Evolutionary conservation across 2,888 invertebrate genomes (phyloP).

Genomic region (Cryptophagus acutangulus): DNA sequence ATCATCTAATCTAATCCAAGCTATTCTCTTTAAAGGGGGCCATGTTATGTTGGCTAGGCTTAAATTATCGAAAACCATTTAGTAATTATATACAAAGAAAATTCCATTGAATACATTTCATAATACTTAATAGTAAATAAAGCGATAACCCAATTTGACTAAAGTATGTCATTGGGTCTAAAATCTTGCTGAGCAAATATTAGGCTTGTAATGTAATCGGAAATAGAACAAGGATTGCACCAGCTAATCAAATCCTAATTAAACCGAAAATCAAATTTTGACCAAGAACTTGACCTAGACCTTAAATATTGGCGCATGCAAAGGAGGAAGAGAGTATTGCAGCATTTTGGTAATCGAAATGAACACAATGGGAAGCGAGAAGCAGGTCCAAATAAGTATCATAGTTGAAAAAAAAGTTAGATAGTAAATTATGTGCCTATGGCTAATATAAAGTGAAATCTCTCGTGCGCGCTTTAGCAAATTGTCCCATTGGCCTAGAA

Average conservation of each 20-base stretch:
- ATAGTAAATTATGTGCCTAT: slow-evolving; percentile 33
- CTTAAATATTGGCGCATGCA: too few species aligned
- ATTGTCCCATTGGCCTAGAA: slow-evolving; percentile 40
- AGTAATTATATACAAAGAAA: too few species aligned
- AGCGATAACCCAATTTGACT: slow-evolving; percentile 24
- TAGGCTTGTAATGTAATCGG: not conserved
- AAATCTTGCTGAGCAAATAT: slow-evolving; percentile 2
- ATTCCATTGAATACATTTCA: too few species aligned
- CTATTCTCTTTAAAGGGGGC: too few species aligned
- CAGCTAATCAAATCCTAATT: not conserved
- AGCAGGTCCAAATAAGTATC: too few species aligned
- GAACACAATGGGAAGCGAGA: too few species aligned
- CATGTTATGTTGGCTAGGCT: too few species aligned
- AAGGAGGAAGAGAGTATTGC: too few species aligned
- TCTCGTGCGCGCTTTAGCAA: slow-evolving; percentile 33
- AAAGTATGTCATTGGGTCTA: slow-evolving; percentile 6
- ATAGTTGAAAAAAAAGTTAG: slow-evolving; percentile 28
- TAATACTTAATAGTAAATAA: slow-evolving; percentile 21
- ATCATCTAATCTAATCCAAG: too few species aligned
- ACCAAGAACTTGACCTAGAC: slow-evolving; percentile 32
- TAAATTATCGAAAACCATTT: too few species aligned
- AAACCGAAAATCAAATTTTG: slow-evolving; percentile 2
- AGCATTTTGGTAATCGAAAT: too few species aligned
- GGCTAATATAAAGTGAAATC: slow-evolving; percentile 39
- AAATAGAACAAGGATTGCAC: slow-evolving; percentile 6